These are phyloP conservation scores for Phacellophora camtschatica DNA, from an alignment of 30 jellyfish, hydroid and myxozoan genomes.

Conservation along the genomic window DNA sequence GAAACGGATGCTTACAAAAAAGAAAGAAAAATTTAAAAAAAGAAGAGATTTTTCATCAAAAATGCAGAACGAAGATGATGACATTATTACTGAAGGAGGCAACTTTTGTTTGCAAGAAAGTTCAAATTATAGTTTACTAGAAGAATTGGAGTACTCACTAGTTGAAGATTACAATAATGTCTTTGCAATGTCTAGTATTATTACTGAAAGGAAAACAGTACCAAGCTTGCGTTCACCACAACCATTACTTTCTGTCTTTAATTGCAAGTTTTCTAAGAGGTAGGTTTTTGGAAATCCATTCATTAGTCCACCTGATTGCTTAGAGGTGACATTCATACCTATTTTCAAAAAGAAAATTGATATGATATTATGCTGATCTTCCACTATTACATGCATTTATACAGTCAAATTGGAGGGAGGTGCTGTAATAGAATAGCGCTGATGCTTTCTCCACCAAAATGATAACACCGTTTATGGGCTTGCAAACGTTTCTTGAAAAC, in stretches of 20 bases:
- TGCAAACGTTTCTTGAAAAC: too few relatives aligned
- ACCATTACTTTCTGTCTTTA: constrained; percentile 48
- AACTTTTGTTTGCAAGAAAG: not conserved
- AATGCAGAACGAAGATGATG: not conserved
- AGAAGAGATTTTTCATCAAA: not conserved
- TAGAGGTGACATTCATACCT: not conserved
- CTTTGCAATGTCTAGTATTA: not conserved
- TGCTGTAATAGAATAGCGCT: too few relatives aligned
- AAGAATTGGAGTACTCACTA: constrained; percentile 2
- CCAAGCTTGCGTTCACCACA: constrained; percentile 72
- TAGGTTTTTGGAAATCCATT: not conserved
- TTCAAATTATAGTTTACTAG: not conserved
- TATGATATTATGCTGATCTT: too few relatives aligned
- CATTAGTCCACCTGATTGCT: not conserved
- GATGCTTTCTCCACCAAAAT: too few relatives aligned
- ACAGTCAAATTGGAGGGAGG: not conserved
- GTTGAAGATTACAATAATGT: constrained; percentile 26
- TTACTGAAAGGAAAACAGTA: not conserved
- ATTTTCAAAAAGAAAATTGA: too few relatives aligned
- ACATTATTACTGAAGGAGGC: not conserved
- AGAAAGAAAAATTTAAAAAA: constrained; percentile 34
- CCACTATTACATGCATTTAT: not conserved
- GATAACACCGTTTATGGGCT: too few relatives aligned
- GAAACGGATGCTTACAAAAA: constrained; percentile 49
- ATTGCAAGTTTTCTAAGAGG: constrained; percentile 37